Conservation (phyloP, 1,140 invertebrate species). For the Megathymus violae region DNA sequence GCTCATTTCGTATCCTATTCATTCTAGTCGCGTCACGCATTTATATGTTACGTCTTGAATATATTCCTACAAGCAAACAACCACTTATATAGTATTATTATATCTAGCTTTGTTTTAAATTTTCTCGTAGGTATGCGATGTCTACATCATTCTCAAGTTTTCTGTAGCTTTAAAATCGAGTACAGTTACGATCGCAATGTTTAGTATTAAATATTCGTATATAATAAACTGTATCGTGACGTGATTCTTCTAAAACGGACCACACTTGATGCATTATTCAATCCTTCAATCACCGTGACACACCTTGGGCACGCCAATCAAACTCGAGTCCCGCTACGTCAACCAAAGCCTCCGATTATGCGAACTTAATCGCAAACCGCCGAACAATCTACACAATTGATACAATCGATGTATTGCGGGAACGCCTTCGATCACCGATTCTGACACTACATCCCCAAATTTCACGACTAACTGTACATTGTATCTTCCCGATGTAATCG, state of each 20-base stretch:
- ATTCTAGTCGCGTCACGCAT: too few species aligned
- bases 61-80: too few species aligned
- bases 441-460: constrained; percentile 21
- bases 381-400: constrained; percentile 52
- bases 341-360: constrained; percentile 28
- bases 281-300: constrained; percentile 15
- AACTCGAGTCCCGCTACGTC: constrained; percentile 24
- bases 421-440: constrained; percentile 45
- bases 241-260: constrained; percentile 31
- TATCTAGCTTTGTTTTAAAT: too few species aligned
- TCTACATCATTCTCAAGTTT: too few species aligned
- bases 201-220: neutral
- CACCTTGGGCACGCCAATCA: constrained; percentile 51
- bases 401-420: constrained; percentile 48
- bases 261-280: constrained; percentile 38
- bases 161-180: too few species aligned
- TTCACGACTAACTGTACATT: constrained; percentile 45
- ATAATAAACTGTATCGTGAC: neutral
- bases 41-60: too few species aligned
- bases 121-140: too few species aligned
- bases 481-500: neutral
- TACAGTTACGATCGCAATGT: too few species aligned
- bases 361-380: constrained; percentile 42
- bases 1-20: too few species aligned
- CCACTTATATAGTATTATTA: too few species aligned